A percentile compares a stretch with the other conserved stretches of the same genome.
Conservation (phyloP, 2,113 vertebrate genomes). For the Perccottus glenii region DNA sequence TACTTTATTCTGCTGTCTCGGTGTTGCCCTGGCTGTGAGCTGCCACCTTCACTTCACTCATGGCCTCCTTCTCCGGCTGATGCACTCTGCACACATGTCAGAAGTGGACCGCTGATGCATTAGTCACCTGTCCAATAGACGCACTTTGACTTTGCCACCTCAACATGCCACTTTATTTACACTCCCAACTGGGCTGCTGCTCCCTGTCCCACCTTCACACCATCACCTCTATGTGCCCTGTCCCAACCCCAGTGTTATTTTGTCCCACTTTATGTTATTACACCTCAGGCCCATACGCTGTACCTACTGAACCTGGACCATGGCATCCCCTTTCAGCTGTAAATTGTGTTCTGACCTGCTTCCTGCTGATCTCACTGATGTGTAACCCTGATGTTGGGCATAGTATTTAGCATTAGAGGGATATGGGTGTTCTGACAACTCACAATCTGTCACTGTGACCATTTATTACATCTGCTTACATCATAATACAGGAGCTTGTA, state of each 20-base stretch:
- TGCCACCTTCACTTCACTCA: neutral
- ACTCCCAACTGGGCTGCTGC: neutral
- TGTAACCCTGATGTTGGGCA: too few relatives aligned
- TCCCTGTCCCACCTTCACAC: neutral
- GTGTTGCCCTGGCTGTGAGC: neutral
- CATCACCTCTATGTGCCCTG: neutral
- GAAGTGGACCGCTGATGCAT: neutral
- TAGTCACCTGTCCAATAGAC: neutral
- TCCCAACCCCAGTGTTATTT: neutral
- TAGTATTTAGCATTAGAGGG: too few relatives aligned
- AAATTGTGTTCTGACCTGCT: neutral
- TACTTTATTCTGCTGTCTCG: neutral
- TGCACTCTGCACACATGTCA: neutral
- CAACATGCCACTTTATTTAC: neutral
- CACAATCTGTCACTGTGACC: too few relatives aligned
- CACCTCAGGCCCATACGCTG: neutral
- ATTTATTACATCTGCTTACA: too few relatives aligned
- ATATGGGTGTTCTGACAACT: too few relatives aligned
- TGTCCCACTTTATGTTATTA: neutral
- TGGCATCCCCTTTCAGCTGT: neutral
- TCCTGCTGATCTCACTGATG: too few relatives aligned
- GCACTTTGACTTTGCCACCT: neutral
- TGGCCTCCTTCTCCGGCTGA: neutral
- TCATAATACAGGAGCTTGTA: too few relatives aligned
- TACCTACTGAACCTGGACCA: neutral